Percentiles rank a stretch among this genome's conserved stretches.
Conservation (phyloP, 2,113 vertebrate genomes). For the Pygathrix nemaeus region DNA sequence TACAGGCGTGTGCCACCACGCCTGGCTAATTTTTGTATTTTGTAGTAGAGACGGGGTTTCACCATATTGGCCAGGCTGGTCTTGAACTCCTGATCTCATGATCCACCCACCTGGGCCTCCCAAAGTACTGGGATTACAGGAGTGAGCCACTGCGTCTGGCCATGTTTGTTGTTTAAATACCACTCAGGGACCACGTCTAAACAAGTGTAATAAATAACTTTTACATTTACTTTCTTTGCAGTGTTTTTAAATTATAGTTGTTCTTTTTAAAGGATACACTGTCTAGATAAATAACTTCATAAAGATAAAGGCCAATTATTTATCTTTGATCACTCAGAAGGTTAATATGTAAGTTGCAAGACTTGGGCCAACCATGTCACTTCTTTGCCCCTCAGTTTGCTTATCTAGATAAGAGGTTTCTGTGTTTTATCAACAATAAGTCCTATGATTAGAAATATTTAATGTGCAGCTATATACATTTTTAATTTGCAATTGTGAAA, state of each 20-base stretch:
- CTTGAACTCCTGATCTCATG: no score
- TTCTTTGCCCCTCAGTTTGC: background rate
- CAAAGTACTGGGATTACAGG: no score
- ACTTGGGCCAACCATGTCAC: background rate
- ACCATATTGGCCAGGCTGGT: no score
- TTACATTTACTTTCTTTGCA: background rate
- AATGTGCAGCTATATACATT: background rate
- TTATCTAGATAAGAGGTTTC: background rate
- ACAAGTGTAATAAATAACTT: background rate
- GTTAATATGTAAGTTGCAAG: background rate
- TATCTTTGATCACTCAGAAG: background rate
- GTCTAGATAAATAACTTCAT: background rate
- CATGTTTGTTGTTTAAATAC: background rate
- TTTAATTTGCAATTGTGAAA: background rate
- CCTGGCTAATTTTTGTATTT: no score
- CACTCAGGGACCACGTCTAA: background rate
- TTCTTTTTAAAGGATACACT: background rate
- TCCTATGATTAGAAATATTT: background rate
- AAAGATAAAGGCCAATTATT: background rate
- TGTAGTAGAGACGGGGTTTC: no score
- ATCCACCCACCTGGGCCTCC: no score
- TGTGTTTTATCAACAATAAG: slow-evolving; percentile 8
- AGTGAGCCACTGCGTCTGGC: no score
- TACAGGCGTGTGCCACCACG: no score
- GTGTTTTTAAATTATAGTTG: background rate